Conservation (phyloP, 1,140 invertebrate species). For the Pentalonia nigronervosa region DNA sequence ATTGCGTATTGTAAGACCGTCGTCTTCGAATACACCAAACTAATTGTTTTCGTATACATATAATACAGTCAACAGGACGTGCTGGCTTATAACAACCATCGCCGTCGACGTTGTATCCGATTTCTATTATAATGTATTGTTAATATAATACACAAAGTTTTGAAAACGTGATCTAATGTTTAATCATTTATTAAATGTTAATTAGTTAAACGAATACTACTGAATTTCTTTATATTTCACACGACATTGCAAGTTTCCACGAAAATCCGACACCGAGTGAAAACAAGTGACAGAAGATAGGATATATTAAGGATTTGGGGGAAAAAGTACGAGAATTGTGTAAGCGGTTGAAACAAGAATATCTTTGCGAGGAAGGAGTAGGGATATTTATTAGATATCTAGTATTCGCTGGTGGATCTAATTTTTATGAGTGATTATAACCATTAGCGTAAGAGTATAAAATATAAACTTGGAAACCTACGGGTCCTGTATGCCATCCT, state of each 20-base stretch:
- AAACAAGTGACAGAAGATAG: not conserved
- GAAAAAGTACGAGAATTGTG: not conserved
- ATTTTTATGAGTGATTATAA: too few species aligned
- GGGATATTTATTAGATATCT: too few species aligned
- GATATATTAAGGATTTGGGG: not conserved
- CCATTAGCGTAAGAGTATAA: too few species aligned
- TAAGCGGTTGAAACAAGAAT: too few species aligned
- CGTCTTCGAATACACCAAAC: not conserved
- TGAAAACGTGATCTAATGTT: not conserved
- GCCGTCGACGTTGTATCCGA: not conserved
- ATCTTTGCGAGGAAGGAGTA: too few species aligned
- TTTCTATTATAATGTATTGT: not conserved
- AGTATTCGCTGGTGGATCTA: too few species aligned
- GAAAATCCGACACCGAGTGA: not conserved
- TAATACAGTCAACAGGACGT: not conserved
- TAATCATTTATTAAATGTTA: not conserved
- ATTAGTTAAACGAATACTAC: not conserved
- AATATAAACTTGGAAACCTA: too few species aligned
- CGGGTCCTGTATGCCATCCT: too few species aligned
- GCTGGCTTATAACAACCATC: not conserved
- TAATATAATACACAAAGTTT: not conserved
- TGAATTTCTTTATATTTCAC: not conserved
- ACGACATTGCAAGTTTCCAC: not conserved
- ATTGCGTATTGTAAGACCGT: not conserved
- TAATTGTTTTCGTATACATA: conserved; percentile 13